Evolutionary conservation across 2,797 vertebrate genomes (phyloP).

Genomic region (Centroberyx gerrardi): DNA sequence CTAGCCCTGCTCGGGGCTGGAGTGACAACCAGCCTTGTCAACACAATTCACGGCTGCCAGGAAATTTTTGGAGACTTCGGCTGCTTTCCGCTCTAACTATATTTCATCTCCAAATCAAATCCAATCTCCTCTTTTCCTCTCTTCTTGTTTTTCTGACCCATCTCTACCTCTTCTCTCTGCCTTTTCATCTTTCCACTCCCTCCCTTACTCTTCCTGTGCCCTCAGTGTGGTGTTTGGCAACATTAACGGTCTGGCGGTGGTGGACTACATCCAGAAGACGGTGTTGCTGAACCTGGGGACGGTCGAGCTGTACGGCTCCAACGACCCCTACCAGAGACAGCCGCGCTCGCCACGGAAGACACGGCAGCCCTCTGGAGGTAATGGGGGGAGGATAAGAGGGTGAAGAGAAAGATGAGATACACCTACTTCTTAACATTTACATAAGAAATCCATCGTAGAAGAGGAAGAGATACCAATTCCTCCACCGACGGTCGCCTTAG

Average conservation of each 20-base stretch:
- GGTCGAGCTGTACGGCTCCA: constrained; percentile 95
- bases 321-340: constrained; percentile 97
- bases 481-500: too few species aligned
- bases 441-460: background rate
- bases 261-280: constrained; percentile 98
- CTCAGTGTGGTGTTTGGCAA: constrained; percentile 98
- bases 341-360: constrained; percentile 97
- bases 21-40: constrained; percentile 23
- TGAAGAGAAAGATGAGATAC: background rate
- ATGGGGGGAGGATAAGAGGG: constrained; percentile 47
- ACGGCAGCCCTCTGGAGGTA: constrained; percentile 97
- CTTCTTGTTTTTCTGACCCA: background rate
- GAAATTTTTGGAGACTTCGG: constrained; percentile 15
- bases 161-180: constrained; percentile 9
- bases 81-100: constrained; percentile 12
- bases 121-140: constrained; percentile 4
- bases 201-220: constrained; percentile 21
- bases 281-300: constrained; percentile 95
- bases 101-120: constrained; percentile 1
- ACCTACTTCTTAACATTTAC: background rate
- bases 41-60: constrained; percentile 10
- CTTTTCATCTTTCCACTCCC: background rate
- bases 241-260: constrained; percentile 95
- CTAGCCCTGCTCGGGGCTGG: background rate
- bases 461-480: too few species aligned